These are phyloP conservation scores for Drosophila acutilabella DNA, from an alignment of 2,888 invertebrate genomes.

Conservation along the genomic window DNA sequence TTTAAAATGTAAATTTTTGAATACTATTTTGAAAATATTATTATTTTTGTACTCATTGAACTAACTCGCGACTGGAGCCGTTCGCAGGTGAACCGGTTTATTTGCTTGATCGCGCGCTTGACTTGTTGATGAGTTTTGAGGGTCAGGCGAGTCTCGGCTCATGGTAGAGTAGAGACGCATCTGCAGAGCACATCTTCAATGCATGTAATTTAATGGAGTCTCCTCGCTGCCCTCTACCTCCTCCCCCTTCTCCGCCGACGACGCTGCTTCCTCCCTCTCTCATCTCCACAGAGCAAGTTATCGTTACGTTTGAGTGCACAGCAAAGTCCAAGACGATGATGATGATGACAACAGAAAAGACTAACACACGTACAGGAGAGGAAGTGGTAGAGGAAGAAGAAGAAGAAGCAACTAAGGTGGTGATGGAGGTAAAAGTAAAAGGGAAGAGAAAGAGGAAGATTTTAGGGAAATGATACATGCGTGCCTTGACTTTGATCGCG, in stretches of 20 bases:
- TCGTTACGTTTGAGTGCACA: constrained; percentile 53
- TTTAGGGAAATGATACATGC: constrained; percentile 36
- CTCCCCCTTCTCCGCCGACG: not conserved
- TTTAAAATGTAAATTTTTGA: no score
- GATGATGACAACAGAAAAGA: constrained; percentile 1
- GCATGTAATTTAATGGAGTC: constrained; percentile 12
- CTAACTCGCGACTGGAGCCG: constrained; percentile 1
- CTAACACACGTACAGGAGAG: constrained; percentile 18
- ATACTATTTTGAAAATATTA: no score
- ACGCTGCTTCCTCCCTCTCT: not conserved
- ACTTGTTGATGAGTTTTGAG: constrained; percentile 15
- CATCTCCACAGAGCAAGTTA: constrained; percentile 1
- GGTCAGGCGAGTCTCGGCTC: constrained; percentile 1
- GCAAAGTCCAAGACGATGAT: constrained; percentile 36
- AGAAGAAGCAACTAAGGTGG: not conserved
- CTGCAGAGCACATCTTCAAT: constrained; percentile 17
- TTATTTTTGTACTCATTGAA: not conserved
- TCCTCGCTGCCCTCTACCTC: not conserved
- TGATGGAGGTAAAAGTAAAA: not conserved
- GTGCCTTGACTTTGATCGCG: constrained; percentile 67
- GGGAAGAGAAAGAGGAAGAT: not conserved
- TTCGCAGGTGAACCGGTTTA: constrained; percentile 14
- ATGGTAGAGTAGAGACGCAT: constrained; percentile 16
- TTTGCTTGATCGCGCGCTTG: constrained; percentile 8
- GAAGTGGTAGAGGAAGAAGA: not conserved